Evolutionary conservation across 2,888 invertebrate species (phyloP).

Genomic region (Camponotus fellah): DNA sequence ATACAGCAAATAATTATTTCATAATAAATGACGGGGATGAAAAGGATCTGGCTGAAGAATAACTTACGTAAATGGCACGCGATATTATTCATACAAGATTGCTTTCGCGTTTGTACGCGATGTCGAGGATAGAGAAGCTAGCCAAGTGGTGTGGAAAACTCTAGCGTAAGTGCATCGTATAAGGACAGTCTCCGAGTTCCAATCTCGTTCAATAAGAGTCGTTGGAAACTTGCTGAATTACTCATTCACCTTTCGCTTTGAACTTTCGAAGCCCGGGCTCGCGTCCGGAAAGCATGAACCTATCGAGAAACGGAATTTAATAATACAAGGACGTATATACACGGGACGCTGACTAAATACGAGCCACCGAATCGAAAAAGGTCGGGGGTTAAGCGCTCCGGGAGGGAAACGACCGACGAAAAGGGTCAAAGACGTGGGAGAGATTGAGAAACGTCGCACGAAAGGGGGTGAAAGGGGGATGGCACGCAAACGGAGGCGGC

Average conservation of each 20-base stretch:
- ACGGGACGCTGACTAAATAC: constrained; percentile 56
- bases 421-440: constrained; percentile 67
- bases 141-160: neutral
- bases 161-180: neutral
- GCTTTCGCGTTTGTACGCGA: neutral
- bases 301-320: constrained; percentile 15
- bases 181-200: neutral
- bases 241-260: constrained; percentile 13
- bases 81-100: neutral
- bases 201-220: constrained; percentile 14
- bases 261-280: neutral
- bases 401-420: constrained; percentile 65
- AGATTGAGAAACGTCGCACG: constrained; percentile 57
- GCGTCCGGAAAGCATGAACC: neutral
- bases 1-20: too few species aligned
- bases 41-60: too few species aligned
- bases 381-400: constrained; percentile 69
- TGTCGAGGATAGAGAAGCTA: neutral
- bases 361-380: constrained; percentile 60
- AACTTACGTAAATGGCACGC: neutral
- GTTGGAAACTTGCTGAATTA: neutral
- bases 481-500: neutral
- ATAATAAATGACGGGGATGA: too few species aligned
- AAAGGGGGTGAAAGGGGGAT: neutral
- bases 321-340: constrained; percentile 47